Conservation (phyloP, 2,888 invertebrate species). For the Cerastis rubricosa region DNA sequence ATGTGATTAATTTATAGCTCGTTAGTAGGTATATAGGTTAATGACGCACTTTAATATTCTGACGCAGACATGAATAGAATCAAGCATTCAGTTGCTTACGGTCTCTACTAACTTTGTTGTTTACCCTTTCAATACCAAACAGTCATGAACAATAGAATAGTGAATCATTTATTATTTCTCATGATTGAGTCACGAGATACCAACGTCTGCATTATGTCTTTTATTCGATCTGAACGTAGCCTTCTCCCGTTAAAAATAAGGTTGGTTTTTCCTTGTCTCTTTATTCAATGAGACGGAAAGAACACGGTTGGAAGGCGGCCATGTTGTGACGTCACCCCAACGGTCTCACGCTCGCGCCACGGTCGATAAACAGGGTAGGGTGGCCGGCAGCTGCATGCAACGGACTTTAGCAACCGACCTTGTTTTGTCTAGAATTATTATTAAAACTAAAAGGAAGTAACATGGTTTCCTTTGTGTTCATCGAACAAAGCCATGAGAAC, state of each 20-base stretch:
- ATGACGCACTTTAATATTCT: neutral
- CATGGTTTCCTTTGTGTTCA: conserved; percentile 40
- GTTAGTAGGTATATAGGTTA: neutral
- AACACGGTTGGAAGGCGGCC: conserved; percentile 52
- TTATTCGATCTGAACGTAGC: conserved; percentile 13
- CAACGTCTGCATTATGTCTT: conserved; percentile 33
- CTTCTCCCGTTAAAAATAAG: accelerated
- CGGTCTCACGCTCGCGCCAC: conserved; percentile 58
- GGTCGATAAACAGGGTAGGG: conserved; percentile 52
- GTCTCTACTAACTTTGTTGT: conserved; percentile 8
- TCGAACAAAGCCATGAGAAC: conserved; percentile 36
- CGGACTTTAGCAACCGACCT: conserved; percentile 65
- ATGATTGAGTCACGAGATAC: conserved; percentile 47
- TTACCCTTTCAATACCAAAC: conserved; percentile 19
- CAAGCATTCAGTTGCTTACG: conserved; percentile 10
- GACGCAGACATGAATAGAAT: neutral
- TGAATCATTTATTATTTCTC: conserved; percentile 59
- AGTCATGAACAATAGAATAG: conserved; percentile 18
- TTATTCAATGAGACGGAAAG: conserved; percentile 18
- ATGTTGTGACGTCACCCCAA: conserved; percentile 67
- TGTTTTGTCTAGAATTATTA: conserved; percentile 54
- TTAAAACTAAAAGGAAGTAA: conserved; percentile 43
- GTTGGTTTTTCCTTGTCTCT: conserved; percentile 47
- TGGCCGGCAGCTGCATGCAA: conserved; percentile 67
- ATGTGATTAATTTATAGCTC: neutral